phyloP scores from a whole-genome alignment of 2,113 vertebrate species.

The Scophthalmus maximus region DNA sequence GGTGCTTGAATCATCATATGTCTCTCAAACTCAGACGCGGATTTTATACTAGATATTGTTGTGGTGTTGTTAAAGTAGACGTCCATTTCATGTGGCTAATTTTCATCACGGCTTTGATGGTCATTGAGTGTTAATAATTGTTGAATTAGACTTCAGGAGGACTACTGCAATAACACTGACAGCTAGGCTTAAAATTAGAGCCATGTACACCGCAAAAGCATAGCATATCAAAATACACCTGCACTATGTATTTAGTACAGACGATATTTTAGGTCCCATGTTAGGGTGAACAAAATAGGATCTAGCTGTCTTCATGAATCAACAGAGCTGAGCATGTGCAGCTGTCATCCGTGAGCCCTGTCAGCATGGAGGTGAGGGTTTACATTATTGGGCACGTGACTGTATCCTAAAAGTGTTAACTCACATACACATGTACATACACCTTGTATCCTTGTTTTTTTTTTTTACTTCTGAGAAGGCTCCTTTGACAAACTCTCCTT shows the following conservation, averaged over 20 bases:
- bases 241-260: constrained; percentile 27
- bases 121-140: no score
- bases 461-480: constrained; percentile 13
- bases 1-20: neutral
- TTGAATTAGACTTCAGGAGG: no score
- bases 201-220: neutral
- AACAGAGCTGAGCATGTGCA: constrained; percentile 50
- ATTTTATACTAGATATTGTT: neutral
- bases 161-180: neutral
- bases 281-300: constrained; percentile 23
- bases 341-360: constrained; percentile 51
- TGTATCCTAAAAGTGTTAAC: constrained; percentile 31
- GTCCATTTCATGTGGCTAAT: neutral
- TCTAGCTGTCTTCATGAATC: constrained; percentile 46
- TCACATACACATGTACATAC: constrained; percentile 6
- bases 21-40: neutral
- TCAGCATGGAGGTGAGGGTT: constrained; percentile 51
- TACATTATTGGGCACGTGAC: constrained; percentile 33
- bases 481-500: constrained; percentile 24
- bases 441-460: constrained; percentile 45
- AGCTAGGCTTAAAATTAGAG: neutral
- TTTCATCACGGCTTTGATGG: neutral
- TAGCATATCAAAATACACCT: constrained; percentile 19
- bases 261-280: constrained; percentile 36
- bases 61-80: neutral